phyloP scores from a whole-genome alignment of 2,797 vertebrate species.

The Falco peregrinus region DNA sequence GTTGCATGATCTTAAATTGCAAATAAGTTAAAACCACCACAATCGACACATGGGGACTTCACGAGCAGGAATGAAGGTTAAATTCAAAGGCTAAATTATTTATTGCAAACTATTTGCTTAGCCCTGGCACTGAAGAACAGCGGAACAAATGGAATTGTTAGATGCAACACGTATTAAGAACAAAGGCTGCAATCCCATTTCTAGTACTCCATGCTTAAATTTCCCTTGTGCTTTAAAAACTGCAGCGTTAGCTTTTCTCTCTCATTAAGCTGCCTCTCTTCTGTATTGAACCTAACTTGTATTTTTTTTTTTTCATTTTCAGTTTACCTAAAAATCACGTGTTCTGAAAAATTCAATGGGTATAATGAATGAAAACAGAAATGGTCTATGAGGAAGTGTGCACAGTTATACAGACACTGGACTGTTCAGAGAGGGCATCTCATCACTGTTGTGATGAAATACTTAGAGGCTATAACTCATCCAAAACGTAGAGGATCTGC shows the following conservation, averaged over 20 bases:
- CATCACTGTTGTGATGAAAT: neutral
- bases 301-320: neutral
- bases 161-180: constrained; percentile 23
- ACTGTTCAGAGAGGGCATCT: neutral
- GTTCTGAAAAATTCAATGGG: neutral
- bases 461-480: neutral
- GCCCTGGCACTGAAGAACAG: constrained; percentile 36
- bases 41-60: neutral
- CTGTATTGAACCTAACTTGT: neutral
- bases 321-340: neutral
- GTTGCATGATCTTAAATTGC: neutral
- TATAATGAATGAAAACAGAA: neutral
- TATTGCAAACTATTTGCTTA: constrained; percentile 56
- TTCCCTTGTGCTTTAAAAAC: constrained; percentile 17
- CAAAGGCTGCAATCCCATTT: constrained; percentile 36
- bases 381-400: neutral
- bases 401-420: no score
- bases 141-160: constrained; percentile 58
- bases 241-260: neutral
- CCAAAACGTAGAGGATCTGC: neutral
- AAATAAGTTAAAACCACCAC: neutral
- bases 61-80: constrained; percentile 35
- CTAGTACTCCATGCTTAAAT: constrained; percentile 17
- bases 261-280: neutral
- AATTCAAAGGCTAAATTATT: constrained; percentile 61